Evolutionary conservation across 2,797 vertebrate species (phyloP).

Genomic region (Simalia tracyae): DNA sequence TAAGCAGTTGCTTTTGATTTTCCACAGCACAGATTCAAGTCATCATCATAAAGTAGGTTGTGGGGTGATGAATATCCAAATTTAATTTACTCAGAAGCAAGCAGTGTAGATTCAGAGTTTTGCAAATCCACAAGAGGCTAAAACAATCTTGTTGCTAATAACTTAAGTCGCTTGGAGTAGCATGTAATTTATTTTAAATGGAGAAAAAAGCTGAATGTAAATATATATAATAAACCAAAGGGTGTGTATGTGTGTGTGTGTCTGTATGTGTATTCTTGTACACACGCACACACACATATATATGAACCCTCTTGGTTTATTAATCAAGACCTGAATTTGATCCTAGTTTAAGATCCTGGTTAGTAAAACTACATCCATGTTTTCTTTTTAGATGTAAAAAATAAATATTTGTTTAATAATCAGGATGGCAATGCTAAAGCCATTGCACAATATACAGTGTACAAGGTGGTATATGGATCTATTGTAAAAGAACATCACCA

Average conservation of each 20-base stretch:
- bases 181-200: background rate
- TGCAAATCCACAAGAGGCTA: background rate
- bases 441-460: background rate
- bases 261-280: too few species aligned
- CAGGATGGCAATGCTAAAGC: background rate
- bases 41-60: background rate
- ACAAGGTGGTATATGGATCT: background rate
- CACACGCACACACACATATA: too few species aligned
- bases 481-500: background rate
- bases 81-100: slow-evolving; percentile 7
- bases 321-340: background rate
- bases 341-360: background rate
- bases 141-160: background rate
- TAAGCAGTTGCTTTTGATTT: slow-evolving; percentile 1
- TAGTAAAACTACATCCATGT: background rate
- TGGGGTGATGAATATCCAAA: background rate
- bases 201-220: background rate
- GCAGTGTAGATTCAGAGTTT: background rate
- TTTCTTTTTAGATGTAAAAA: background rate
- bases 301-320: background rate
- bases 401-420: background rate
- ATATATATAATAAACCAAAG: background rate
- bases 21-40: background rate
- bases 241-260: too few species aligned
- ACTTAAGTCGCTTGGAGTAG: background rate